Evolutionary conservation across 2,888 invertebrate genomes (phyloP), one percentile per base, ranked within the genome.

Genomic region (Limnephilus lunatus): DNA sequence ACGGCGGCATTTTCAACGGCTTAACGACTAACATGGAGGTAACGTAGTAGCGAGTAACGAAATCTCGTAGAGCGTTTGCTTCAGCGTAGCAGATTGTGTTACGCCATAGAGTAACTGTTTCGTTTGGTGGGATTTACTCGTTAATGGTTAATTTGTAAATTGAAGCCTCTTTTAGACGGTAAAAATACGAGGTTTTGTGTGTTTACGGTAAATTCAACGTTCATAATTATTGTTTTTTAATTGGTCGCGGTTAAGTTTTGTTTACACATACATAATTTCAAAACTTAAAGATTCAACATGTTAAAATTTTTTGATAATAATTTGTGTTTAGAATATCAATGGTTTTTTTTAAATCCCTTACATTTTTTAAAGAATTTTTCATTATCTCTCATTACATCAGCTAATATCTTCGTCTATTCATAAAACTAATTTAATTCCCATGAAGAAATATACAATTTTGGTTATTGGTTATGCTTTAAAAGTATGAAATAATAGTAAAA

Each of bases 1-100:
- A 30, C 86, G 30, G 48, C 30, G 48, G 86, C 86, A 30, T 86
- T 86, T 48, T 48, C n/a, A 86, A 86, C 44, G 48, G 86, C 35
- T 86, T 86, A 86, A 30, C 44, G 86, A 68, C 68, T 68, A 68
- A 68, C 68, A 3, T n/a, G 2, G 25, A 68, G 25, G 68, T 68
- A 68, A 68, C n/a, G 25, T 68, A 25, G 68, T 25, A n/a, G 25
- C 68, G 68, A 68, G 68, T 68, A 68, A n/a, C 2, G 68, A 68
- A 68, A 68, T n/a, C 25, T 48, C 48, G 86, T 86, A 25, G 48
- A 35, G 48, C 9, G 30, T 30, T 25, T 30, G 12, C 86, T n/a
- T 44, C 86, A 12, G 39, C n/a, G 30, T 25, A 15, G 83, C 86
- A 44, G 14, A 68, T 53, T 68, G 68, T 7, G 86, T 25, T 35